Evolutionary conservation across 2,888 invertebrate genomes (phyloP), one percentile per base, ranked within the genome.

Genomic region (Caradrina clavipalpis): DNA sequence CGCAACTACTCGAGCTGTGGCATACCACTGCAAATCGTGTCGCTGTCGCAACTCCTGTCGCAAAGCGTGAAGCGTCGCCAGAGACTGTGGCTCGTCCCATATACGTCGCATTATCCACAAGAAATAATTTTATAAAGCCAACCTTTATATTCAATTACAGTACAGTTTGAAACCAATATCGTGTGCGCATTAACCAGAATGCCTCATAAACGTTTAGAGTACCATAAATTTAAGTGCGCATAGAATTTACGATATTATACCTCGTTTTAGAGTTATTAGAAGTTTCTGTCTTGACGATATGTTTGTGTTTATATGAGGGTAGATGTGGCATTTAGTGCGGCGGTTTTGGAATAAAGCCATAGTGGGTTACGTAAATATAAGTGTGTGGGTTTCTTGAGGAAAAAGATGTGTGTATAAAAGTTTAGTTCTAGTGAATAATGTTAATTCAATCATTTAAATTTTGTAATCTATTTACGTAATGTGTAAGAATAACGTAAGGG

Each of bases 221-320:
- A 65, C 75, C 79, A 69, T 84, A 82, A 83, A 80, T 84, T 87
- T 85, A 78, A 86, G 84, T 82, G 86, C 76, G 78, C 74, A 76
- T 76, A 78, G 75, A 76, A 80, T 87, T 84, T 83, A 83, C 78
- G 81, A 76, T 82, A 82, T 81, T 76, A 73, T 76, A 78, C 67
- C 76, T 67, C 59, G 55, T 81, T 74, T 79, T 35, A 71, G 63
- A 79, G 59, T 79, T 71, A 76, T 73, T 71, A 69, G 69, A 70
- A 73, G 69, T 69, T 70, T 63, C 56, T 69, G 58, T 59, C 49
- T 21, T 39, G 17, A 56, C 21, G 59, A 60, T 35, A 21, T 69
- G 69, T 78, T 68, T 76, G 35, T 78, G 35, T 69, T 54, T 42
- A 19, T 15, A 53, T 57, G 26, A 2, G 42, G 51, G 1, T 68